Evolutionary conservation across 1,140 invertebrate species (phyloP).

Genomic region (Aporrectodea caliginosa): DNA sequence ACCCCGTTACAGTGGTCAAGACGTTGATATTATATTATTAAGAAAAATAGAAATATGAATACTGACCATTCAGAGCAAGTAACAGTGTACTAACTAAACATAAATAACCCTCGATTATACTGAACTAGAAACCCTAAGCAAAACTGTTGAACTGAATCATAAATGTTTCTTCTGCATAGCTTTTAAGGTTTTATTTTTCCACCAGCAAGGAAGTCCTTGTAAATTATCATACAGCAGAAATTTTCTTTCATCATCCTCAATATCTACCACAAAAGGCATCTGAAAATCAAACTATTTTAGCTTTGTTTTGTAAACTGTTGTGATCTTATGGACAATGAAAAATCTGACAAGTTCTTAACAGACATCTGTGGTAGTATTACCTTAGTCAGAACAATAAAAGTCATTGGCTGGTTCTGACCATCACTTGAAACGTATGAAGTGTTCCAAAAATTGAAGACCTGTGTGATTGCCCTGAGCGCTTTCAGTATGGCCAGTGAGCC

Average conservation of each 20-base stretch:
- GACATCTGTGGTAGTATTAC: background rate
- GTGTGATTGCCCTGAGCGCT: background rate
- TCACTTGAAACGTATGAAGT: background rate
- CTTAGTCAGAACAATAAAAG: background rate
- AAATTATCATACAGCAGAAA: background rate
- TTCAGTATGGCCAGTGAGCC: slow-evolving; percentile 31
- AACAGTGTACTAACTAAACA: too few species aligned
- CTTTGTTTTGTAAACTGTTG: background rate
- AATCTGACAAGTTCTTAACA: background rate
- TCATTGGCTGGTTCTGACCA: background rate
- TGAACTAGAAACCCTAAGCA: too few species aligned
- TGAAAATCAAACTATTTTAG: background rate
- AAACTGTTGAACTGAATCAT: too few species aligned
- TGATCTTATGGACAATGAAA: background rate
- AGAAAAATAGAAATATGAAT: too few species aligned
- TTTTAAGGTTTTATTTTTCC: too few species aligned
- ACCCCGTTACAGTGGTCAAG: too few species aligned
- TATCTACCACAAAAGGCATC: background rate
- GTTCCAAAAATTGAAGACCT: slow-evolving; percentile 16
- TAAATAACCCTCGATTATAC: too few species aligned
- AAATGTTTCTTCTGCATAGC: too few species aligned
- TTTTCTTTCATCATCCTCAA: background rate
- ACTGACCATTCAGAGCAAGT: too few species aligned
- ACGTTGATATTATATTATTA: too few species aligned
- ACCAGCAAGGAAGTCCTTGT: too few species aligned